These are phyloP conservation scores for Synergus gifuensis DNA, from an alignment of 2,888 invertebrate genomes.

Conservation along the genomic window DNA sequence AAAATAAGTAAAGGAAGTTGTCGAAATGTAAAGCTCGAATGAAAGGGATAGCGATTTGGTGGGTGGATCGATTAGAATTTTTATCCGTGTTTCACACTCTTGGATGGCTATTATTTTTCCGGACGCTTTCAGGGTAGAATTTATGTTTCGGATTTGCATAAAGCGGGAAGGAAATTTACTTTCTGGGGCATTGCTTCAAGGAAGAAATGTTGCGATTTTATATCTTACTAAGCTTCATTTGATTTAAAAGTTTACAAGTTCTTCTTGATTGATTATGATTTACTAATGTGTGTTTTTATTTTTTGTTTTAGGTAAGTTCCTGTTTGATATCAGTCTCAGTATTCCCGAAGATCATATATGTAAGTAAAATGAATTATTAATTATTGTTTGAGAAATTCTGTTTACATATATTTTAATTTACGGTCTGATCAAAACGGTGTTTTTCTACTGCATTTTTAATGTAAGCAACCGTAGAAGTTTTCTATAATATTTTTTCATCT, in stretches of 20 bases:
- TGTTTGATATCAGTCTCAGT: not conserved
- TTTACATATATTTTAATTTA: not conserved
- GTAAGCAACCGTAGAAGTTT: not conserved
- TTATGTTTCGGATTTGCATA: not conserved
- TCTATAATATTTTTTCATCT: not conserved
- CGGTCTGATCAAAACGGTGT: not conserved
- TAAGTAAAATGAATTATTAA: not conserved
- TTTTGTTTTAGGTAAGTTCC: not conserved
- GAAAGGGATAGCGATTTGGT: not conserved
- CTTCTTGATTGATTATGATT: not conserved
- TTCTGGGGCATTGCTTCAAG: not conserved
- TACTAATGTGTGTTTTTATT: not conserved
- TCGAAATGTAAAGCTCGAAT: not conserved
- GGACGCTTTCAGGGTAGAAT: not conserved
- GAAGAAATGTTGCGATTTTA: not conserved
- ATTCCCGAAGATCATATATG: not conserved
- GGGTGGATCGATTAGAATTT: not conserved
- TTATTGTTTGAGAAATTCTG: not conserved
- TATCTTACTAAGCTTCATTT: not conserved
- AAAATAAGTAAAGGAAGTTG: constrained; percentile 1
- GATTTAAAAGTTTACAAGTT: not conserved
- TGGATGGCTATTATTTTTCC: not conserved
- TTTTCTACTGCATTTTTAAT: not conserved
- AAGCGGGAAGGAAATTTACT: not conserved
- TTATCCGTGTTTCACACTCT: not conserved